phyloP scores from a whole-genome alignment of 2,113 vertebrate species.

The Geococcyx californianus region DNA sequence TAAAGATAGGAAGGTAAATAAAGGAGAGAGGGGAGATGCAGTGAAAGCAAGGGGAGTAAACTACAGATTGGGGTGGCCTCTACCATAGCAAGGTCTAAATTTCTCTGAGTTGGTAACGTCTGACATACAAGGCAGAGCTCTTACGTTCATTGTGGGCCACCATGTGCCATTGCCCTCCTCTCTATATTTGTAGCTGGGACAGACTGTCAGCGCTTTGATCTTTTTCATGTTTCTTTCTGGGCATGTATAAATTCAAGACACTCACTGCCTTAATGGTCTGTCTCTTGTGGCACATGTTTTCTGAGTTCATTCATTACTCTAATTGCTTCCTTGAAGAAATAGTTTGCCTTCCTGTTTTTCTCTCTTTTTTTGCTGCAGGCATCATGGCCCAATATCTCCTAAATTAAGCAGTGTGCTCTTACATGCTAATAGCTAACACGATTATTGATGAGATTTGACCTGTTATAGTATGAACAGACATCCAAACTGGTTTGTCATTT shows the following conservation, averaged over 20 bases:
- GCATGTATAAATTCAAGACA: neutral
- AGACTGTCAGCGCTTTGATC: neutral
- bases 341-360: conserved; percentile 15
- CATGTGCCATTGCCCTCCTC: neutral
- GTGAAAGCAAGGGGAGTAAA: neutral
- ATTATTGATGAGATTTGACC: neutral
- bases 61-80: neutral
- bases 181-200: neutral
- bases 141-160: fast-evolving
- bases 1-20: neutral
- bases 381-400: neutral
- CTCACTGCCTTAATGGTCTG: neutral
- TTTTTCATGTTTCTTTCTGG: neutral
- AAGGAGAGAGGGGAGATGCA: neutral
- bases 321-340: conserved; percentile 18
- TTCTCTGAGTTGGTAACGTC: fast-evolving
- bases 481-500: neutral
- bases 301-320: neutral
- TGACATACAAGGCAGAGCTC: neutral
- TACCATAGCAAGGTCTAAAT: neutral
- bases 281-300: neutral
- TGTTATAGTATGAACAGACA: neutral
- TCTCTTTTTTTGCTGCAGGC: neutral
- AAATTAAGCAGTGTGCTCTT: neutral
- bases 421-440: neutral